phyloP scores from a whole-genome alignment of 2,113 vertebrate species.

The Nematolebias whitei region DNA sequence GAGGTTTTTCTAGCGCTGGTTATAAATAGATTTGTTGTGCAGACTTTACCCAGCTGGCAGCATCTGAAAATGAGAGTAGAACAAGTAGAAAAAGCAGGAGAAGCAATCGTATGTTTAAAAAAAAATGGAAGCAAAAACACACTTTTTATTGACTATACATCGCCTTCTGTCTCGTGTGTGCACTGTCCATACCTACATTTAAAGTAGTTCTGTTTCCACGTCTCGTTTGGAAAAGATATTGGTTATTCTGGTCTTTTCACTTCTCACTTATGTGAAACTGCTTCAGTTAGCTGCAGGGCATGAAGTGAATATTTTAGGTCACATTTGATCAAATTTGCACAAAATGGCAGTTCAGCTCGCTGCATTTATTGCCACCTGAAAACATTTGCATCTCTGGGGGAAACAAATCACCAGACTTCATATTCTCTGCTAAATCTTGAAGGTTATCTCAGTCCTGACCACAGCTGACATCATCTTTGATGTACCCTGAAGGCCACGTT shows the following conservation, averaged over 20 bases:
- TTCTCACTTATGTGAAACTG: background rate
- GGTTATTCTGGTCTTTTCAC: background rate
- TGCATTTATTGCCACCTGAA: background rate
- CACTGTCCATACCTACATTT: background rate
- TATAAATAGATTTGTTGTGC: background rate
- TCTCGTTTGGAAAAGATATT: background rate
- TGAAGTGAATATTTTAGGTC: background rate
- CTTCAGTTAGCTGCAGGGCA: background rate
- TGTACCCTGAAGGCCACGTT: background rate
- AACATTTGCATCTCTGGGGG: background rate
- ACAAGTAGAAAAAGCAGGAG: background rate
- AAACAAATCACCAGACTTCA: too few species aligned
- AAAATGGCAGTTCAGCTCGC: background rate
- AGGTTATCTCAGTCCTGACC: background rate
- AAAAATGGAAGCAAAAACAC: background rate
- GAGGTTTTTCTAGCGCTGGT: background rate
- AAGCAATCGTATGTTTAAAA: background rate
- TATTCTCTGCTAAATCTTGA: too few species aligned
- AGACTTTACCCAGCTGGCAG: background rate
- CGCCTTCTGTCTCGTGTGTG: background rate
- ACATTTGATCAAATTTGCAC: background rate
- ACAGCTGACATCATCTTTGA: background rate
- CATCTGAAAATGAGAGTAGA: background rate
- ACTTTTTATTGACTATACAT: background rate
- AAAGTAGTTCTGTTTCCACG: background rate